Base-by-base conservation (phyloP, 2,888 invertebrate genomes). In the Hedya salicella region DNA sequence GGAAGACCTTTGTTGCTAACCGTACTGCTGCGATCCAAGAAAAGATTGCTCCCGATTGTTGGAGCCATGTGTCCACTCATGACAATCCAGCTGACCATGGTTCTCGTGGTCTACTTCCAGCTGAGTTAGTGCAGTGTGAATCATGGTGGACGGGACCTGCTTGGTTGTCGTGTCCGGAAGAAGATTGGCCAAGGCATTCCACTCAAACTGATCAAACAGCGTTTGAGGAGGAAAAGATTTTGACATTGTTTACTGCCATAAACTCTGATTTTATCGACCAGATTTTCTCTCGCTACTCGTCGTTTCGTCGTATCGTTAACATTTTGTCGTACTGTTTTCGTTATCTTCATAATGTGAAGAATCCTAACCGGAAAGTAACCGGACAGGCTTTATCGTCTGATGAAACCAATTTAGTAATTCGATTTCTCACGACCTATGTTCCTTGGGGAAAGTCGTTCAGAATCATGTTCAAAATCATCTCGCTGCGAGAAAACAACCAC, bases 1-100 rank as follows among this genome's bases (percentile, higher is more conserved):
- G 46, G 46, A 46, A 46, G 11, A 46, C 46, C 2, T 46, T 46
- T 19, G 46, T 46, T 17, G 46, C 46, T 17, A 16, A 46, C 19
- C 17, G 46, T 9, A 17, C 19, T 9, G 19, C 17, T 46, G 5
- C 4, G 2, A 17, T 46, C 19, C 19, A 46, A 17, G 46, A 46
- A 1, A 17, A 3, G 3, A 46, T 46, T 19, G 9, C 46, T 32
- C 8, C 8, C 9, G 32, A 5, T 32, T 9, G 9, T 32, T 32
- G 32, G 32, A 32, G 8, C 32, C 32, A 32, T 32, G 32, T 42
- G n/a, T n/a, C n/a, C n/a, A n/a, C n/a, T n/a, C n/a, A n/a, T n/a
- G n/a, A n/a, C n/a, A n/a, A n/a, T n/a, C n/a, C n/a, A n/a, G n/a
- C n/a, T n/a, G n/a, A n/a, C n/a, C n/a, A n/a, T n/a, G n/a, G n/a